These are phyloP conservation scores for Embidobia sp. DNA, from an alignment of 2,888 invertebrate genomes.

Conservation along the genomic window DNA sequence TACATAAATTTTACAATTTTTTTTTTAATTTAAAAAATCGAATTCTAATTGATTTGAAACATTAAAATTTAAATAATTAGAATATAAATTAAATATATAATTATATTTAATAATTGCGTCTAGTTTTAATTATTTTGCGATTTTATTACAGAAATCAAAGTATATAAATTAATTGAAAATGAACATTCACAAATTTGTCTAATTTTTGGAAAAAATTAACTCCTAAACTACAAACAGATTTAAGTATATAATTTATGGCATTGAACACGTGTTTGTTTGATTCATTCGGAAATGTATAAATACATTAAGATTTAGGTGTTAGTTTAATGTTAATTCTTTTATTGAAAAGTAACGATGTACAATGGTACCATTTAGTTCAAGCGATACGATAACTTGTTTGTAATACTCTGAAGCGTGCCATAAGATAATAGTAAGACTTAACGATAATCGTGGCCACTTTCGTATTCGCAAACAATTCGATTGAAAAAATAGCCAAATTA, in stretches of 20 bases:
- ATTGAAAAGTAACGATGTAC: not conserved
- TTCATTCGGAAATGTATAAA: constrained; percentile 30
- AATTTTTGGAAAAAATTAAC: no score
- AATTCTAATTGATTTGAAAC: no score
- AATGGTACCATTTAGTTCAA: constrained; percentile 25
- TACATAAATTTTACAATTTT: no score
- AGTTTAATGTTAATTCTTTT: constrained; percentile 14
- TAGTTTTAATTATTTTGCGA: no score
- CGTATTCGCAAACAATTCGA: not conserved
- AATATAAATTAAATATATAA: no score
- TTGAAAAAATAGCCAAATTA: not conserved
- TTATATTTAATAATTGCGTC: no score
- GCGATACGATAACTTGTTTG: constrained; percentile 20
- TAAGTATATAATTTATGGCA: constrained; percentile 34
- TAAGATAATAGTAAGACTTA: constrained; percentile 29
- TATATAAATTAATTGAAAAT: no score
- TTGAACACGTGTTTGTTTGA: constrained; percentile 23
- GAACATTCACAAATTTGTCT: no score
- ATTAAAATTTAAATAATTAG: no score
- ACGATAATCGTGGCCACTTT: not conserved
- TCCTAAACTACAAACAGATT: no score
- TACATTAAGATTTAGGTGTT: constrained; percentile 18
- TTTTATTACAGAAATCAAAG: no score
- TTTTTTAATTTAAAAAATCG: no score
- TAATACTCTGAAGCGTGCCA: constrained; percentile 55